Evolutionary conservation across 1,140 invertebrate genomes (phyloP).

Genomic region (Schlechtendalia chinensis): DNA sequence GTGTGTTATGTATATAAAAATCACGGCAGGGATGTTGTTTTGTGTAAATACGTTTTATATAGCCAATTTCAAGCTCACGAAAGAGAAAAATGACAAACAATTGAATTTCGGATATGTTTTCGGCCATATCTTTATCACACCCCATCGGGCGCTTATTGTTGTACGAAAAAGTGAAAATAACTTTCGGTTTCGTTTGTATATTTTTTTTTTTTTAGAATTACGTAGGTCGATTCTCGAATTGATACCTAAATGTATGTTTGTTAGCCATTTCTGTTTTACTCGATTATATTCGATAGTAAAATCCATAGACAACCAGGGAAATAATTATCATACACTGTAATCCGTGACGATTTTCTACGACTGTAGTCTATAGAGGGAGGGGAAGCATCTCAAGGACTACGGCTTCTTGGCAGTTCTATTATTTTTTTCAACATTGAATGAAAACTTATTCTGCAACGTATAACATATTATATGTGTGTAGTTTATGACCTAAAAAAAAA

Average conservation of each 20-base stretch:
- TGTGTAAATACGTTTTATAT: constrained; percentile 37
- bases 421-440: constrained; percentile 43
- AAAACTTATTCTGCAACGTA: constrained; percentile 32
- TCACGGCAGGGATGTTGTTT: constrained; percentile 41
- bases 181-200: constrained; percentile 32
- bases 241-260: not conserved
- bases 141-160: constrained; percentile 20
- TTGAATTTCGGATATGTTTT: constrained; percentile 40
- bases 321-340: constrained; percentile 42
- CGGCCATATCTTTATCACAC: constrained; percentile 31
- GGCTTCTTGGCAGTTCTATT: constrained; percentile 34
- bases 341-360: constrained; percentile 43
- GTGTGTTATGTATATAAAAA: constrained; percentile 12
- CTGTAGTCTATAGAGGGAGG: constrained; percentile 8
- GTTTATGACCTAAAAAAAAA: constrained; percentile 43
- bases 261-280: not conserved
- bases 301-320: constrained; percentile 32
- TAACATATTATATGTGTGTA: not conserved
- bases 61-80: constrained; percentile 26
- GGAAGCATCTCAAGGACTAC: constrained; percentile 42
- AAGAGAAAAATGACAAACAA: constrained; percentile 37
- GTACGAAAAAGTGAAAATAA: constrained; percentile 38
- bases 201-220: not conserved
- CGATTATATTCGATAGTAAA: not conserved
- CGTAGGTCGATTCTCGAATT: not conserved